These are phyloP conservation scores for Oreotrochilus melanogaster DNA, from an alignment of 2,113 vertebrate genomes.

Conservation along the genomic window DNA sequence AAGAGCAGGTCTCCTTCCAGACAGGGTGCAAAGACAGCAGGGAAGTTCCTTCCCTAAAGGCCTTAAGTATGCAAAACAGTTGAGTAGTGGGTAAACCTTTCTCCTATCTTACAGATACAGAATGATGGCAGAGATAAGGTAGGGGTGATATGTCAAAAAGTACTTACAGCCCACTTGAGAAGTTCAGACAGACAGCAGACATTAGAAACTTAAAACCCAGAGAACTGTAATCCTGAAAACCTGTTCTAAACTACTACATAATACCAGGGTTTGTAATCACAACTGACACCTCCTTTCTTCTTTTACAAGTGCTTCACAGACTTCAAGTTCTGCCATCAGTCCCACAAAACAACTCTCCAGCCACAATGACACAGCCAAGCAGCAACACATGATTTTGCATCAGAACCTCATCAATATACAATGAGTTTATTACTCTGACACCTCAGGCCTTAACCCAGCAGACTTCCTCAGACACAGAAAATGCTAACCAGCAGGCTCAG, in stretches of 20 bases:
- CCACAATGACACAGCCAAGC: not conserved
- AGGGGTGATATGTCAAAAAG: not conserved
- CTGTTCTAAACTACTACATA: not conserved
- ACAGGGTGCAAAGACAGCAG: accelerated
- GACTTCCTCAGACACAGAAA: not conserved
- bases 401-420: not conserved
- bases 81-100: not conserved
- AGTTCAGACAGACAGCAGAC: not conserved
- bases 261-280: not conserved
- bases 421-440: not conserved
- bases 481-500: not conserved
- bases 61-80: not conserved
- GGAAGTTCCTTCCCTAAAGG: not conserved
- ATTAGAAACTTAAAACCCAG: not conserved
- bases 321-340: not conserved
- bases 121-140: not conserved
- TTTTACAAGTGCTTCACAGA: not conserved
- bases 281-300: not conserved
- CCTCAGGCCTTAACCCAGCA: not conserved
- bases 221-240: not conserved
- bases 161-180: not conserved
- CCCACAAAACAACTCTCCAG: not conserved
- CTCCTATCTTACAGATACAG: not conserved
- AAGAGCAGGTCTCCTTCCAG: not conserved
- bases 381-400: slow-evolving; percentile 15